phyloP scores from a whole-genome alignment of 2,113 vertebrate species.

The Scolopax mira region DNA sequence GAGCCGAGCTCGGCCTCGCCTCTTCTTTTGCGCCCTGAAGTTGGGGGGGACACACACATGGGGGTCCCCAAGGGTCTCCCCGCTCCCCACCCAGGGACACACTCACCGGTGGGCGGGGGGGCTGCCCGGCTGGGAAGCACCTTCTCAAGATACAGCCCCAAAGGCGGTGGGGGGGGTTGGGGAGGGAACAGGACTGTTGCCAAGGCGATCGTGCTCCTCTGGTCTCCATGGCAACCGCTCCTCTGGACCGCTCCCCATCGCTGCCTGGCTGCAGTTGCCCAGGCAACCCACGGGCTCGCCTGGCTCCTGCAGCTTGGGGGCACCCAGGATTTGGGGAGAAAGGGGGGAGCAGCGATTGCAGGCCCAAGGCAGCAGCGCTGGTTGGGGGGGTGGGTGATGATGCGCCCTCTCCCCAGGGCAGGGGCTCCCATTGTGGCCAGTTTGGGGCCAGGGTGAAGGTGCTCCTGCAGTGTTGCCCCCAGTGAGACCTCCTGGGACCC shows the following conservation, averaged over 20 bases:
- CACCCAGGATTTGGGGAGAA: not conserved
- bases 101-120: not conserved
- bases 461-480: not conserved
- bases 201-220: not conserved
- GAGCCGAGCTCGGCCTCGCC: not conserved
- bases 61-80: not conserved
- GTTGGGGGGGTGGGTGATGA: not conserved
- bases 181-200: not conserved
- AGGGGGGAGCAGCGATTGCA: not conserved
- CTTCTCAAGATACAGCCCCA: not conserved
- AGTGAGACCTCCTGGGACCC: not conserved
- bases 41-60: rapidly evolving
- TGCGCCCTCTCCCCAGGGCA: not conserved
- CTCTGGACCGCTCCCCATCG: slow-evolving; percentile 44
- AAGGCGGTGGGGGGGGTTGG: not conserved
- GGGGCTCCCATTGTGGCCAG: too few relatives aligned
- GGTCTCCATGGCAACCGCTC: slow-evolving; percentile 50
- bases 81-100: not conserved
- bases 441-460: not conserved
- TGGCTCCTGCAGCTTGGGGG: not conserved
- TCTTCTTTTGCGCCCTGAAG: not conserved
- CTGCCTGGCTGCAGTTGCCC: slow-evolving; percentile 51
- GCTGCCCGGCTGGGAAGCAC: too few relatives aligned
- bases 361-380: not conserved
- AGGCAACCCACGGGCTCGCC: slow-evolving; percentile 27